Evolutionary conservation across 2,888 invertebrate genomes (phyloP).

Genomic region (Onchidella celtica): DNA sequence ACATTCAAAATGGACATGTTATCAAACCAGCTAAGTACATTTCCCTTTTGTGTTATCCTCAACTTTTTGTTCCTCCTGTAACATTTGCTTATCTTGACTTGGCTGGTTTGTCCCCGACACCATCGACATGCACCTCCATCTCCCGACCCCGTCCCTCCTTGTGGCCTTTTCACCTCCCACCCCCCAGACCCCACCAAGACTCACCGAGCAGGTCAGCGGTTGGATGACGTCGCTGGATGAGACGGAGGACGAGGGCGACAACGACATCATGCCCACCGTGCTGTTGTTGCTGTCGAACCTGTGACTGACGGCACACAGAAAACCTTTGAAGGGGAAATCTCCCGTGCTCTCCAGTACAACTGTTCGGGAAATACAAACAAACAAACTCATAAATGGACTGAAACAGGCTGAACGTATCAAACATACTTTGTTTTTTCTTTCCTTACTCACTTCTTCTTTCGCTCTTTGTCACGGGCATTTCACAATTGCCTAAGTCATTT

Average conservation of each 20-base stretch:
- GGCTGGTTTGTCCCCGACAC: too few relatives aligned
- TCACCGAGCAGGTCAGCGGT: slow-evolving; percentile 8
- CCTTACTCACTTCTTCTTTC: not conserved
- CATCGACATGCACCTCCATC: too few relatives aligned
- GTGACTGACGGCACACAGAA: slow-evolving; percentile 28
- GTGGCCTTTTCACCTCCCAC: too few relatives aligned
- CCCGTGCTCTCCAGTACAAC: slow-evolving; percentile 15
- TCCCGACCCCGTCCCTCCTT: too few relatives aligned
- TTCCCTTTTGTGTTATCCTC: too few relatives aligned
- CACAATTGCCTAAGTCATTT: not conserved
- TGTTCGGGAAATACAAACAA: not conserved
- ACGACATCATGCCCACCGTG: slow-evolving; percentile 11
- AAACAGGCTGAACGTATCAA: too few relatives aligned
- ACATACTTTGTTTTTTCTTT: not conserved
- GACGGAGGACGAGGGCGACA: not conserved
- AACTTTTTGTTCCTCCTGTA: too few relatives aligned
- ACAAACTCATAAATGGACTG: not conserved
- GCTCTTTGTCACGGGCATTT: not conserved
- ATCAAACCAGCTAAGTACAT: too few relatives aligned
- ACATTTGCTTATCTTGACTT: too few relatives aligned
- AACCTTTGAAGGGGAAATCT: slow-evolving; percentile 28
- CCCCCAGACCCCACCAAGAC: too few relatives aligned
- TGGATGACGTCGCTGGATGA: not conserved
- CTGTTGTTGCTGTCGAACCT: not conserved
- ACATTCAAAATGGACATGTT: too few relatives aligned